Evolutionary conservation across 1,140 invertebrate genomes (phyloP), one percentile per base, ranked within the genome.

Genomic region (Macrocentrus cingulum): DNA sequence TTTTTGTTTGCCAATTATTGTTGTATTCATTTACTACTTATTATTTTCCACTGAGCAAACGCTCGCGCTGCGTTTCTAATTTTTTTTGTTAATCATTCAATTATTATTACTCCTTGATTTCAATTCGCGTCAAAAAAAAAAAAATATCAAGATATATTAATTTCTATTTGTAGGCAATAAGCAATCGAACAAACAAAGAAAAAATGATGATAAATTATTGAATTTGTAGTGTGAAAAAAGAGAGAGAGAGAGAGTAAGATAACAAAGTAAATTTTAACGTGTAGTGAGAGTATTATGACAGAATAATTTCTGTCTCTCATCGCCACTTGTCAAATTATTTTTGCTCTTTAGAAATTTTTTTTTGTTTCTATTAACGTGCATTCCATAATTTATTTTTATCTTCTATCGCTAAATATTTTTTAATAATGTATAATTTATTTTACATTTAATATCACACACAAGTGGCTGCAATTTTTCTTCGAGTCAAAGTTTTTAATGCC

Each of bases 201-300:
- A 39, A 44, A 25, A n/a, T 51, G 22, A 41, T 32, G 13, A 29
- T 60, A 60, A 39, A 60, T 60, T 54, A 60, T 49, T 48, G 32
- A 42, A 42, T 46, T 29, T 54, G 32, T 54, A 49, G 36, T 42
- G 36, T 42, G 16, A 55, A 54, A 29, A 62, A n/a, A 70, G 63
- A 36, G 41, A 65, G 50, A 56, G 67, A 70, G 22, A 72, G 66
- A 73, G 72, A 70, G 70, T 67, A 67, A 69, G 62, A 59, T n/a
- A n/a, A n/a, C n/a, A n/a, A n/a, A n/a, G n/a, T n/a, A n/a, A n/a
- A 29, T 29, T 29, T 29, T 29, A 29, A 29, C 4, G 25, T 29
- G 25, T 29, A 29, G 25, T 29, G 64, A 71, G 64, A 71, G 68
- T 71, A 58, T 60, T 66, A 65, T 58, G 62, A 57, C 59, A 55